Evolutionary conservation across 2,797 vertebrate species (phyloP).

Genomic region (Cynopterus sphinx): DNA sequence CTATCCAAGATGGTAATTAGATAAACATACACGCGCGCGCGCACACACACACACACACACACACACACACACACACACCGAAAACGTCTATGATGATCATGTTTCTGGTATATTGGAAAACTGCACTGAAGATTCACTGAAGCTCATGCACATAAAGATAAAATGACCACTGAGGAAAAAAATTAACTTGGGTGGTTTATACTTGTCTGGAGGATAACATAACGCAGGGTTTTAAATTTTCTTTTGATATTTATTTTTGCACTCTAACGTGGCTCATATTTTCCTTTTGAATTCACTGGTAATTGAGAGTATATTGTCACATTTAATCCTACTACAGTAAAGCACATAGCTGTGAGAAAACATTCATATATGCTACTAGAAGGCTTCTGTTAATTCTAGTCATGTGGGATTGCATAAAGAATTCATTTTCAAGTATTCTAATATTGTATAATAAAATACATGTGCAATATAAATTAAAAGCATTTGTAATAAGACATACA

Average conservation of each 20-base stretch:
- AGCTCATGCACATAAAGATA: neutral
- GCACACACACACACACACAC: neutral
- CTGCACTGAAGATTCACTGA: neutral
- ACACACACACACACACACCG: too few relatives aligned
- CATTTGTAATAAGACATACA: slow-evolving; percentile 4
- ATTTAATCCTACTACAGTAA: neutral
- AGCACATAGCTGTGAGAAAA: slow-evolving; percentile 16
- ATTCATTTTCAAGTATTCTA: slow-evolving; percentile 38
- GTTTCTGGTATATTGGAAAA: neutral
- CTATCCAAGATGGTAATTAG: neutral
- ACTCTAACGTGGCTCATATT: neutral
- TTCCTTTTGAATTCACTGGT: slow-evolving; percentile 43
- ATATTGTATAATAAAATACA: slow-evolving; percentile 49
- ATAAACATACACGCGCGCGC: neutral
- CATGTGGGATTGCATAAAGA: slow-evolving; percentile 17
- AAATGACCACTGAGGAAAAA: neutral
- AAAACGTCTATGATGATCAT: neutral
- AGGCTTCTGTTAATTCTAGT: slow-evolving; percentile 31
- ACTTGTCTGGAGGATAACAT: neutral
- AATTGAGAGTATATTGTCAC: neutral
- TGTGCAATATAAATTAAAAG: slow-evolving; percentile 42
- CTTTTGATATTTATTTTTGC: slow-evolving; percentile 29
- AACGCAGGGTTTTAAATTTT: neutral
- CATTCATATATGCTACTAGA: neutral
- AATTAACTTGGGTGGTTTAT: neutral